Base-by-base conservation (phyloP, 2,888 invertebrate species). In the Colostygia pectinataria region DNA sequence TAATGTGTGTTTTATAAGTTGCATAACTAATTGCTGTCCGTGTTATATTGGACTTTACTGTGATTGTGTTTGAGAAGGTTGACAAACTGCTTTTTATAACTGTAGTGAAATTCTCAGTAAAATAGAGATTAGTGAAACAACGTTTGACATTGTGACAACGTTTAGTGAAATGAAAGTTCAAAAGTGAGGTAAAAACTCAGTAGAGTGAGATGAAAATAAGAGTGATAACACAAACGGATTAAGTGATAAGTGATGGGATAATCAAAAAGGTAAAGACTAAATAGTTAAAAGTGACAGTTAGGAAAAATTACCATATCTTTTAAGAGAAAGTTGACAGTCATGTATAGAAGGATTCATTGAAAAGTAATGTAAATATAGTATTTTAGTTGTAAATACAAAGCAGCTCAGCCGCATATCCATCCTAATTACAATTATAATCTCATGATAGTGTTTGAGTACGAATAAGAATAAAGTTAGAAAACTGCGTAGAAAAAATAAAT, bases 321-420 rank as follows among this genome's bases (percentile, higher is more conserved):
- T 59, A 59, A 55, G 58, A 43, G 56, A 58, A 58, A 55, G 48
- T 56, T 56, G 55, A 59, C 44, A 56, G 57, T 37, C 42, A 59
- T 58, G 51, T 57, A 67, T 71, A 56, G 52, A 65, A 63, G 27
- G 33, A 44, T 46, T 44, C 42, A 56, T 55, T 82, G 82, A 83
- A 80, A 66, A 82, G 76, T 63, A 56, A 57, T 83, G 84, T 84
- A 82, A 71, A 82, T 83, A 82, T 83, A 83, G 52, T 61, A 53
- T 55, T 47, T 56, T 37, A 52, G 56, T 43, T 56, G 63, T 79
- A 78, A 73, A 80, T 53, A 74, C 74, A 74, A 58, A 72, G 74
- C 79, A 79, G 81, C 78, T 80, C 77, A 72, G 84, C 80, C 81
- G 81, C 85, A 84, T 87, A 87, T 86, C 86, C 86, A 85, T 86